Conservation (phyloP, 2,888 invertebrate genomes). For the Fragum sueziense region DNA sequence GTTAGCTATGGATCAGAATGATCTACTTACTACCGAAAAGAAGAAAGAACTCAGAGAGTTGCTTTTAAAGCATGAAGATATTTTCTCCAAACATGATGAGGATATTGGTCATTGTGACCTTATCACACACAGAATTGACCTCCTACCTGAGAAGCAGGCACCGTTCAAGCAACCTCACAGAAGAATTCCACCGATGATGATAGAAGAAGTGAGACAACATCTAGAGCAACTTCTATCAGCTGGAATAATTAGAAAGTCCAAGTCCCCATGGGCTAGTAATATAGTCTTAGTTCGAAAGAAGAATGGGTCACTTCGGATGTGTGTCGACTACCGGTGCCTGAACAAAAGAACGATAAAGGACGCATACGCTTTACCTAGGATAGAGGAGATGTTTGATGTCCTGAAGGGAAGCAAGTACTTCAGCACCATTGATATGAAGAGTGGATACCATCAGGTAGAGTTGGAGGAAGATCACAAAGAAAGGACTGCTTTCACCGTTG, state of each 20-base stretch:
- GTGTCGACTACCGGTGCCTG: constrained; percentile 4
- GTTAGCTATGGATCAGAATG: too few species aligned
- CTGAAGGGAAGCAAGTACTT: too few species aligned
- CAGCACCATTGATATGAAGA: constrained; percentile 14
- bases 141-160: too few species aligned
- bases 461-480: constrained; percentile 21
- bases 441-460: constrained; percentile 19
- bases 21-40: too few species aligned
- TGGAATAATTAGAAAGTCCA: not conserved
- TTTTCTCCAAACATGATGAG: too few species aligned
- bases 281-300: not conserved
- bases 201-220: constrained; percentile 4
- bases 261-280: not conserved
- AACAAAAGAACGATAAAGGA: too few species aligned
- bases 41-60: too few species aligned
- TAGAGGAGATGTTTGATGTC: not conserved
- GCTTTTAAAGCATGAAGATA: not conserved
- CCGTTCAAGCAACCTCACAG: not conserved
- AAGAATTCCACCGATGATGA: not conserved
- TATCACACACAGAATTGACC: constrained; percentile 1
- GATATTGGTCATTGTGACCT: constrained; percentile 1
- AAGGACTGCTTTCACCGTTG: constrained; percentile 23
- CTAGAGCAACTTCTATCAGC: not conserved
- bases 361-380: not conserved
- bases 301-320: not conserved